These are phyloP conservation scores for Ochropleura plecta DNA, from an alignment of 2,888 invertebrate genomes.

Conservation along the genomic window DNA sequence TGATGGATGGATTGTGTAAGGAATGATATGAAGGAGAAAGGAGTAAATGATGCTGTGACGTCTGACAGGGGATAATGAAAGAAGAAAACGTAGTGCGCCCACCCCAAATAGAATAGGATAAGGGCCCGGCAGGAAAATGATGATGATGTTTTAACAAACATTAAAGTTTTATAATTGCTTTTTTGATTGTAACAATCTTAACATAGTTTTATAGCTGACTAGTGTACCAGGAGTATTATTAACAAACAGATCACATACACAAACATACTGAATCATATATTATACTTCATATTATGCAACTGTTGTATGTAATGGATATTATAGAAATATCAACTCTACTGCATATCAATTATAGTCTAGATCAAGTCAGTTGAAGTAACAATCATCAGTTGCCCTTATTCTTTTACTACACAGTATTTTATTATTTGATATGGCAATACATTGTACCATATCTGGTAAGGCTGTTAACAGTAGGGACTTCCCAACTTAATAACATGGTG, in stretches of 20 bases:
- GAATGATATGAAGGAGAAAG: no score
- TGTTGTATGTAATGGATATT: not conserved
- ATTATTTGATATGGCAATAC: slow-evolving; percentile 18
- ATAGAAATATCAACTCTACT: not conserved
- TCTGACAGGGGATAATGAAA: no score
- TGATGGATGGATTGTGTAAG: no score
- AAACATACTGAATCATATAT: slow-evolving; percentile 15
- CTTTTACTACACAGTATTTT: slow-evolving; percentile 17
- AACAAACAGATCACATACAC: slow-evolving; percentile 7
- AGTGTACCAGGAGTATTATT: not conserved
- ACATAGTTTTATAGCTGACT: slow-evolving; percentile 5
- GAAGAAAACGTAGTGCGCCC: no score
- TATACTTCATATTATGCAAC: slow-evolving; percentile 9
- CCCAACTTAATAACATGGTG: slow-evolving; percentile 9
- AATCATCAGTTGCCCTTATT: slow-evolving; percentile 8
- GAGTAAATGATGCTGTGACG: no score
- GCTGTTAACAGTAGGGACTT: slow-evolving; percentile 5
- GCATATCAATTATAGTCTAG: not conserved
- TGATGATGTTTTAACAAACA: no score
- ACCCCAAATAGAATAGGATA: no score
- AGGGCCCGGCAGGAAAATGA: no score
- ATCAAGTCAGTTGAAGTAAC: not conserved
- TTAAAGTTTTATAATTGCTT: no score
- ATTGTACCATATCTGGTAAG: slow-evolving; percentile 16
- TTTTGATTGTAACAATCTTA: not conserved